These are phyloP conservation scores for Trichonephila inaurata DNA, from an alignment of 1,140 invertebrate species.

Conservation along the genomic window DNA sequence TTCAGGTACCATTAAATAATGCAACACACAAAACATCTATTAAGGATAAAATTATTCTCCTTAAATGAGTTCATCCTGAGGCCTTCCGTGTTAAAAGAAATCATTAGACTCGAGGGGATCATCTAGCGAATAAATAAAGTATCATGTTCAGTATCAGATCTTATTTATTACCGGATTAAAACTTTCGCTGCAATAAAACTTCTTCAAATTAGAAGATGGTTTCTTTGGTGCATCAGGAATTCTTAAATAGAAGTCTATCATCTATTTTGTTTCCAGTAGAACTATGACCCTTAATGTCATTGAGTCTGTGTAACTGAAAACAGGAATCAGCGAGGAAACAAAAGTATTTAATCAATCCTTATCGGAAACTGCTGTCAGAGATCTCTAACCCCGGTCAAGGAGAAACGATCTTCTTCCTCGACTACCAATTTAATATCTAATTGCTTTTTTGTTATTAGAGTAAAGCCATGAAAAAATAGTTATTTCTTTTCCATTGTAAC, in stretches of 20 bases:
- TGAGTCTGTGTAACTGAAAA: not conserved
- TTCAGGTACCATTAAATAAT: not conserved
- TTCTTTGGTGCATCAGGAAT: not conserved
- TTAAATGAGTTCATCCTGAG: not conserved
- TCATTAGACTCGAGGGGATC: not conserved
- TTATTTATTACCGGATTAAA: slow-evolving; percentile 7
- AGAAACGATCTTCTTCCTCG: not conserved
- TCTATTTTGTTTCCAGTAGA: not conserved
- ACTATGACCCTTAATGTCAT: slow-evolving; percentile 10
- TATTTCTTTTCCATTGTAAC: not conserved
- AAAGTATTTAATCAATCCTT: slow-evolving; percentile 46
- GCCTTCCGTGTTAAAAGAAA: slow-evolving; percentile 18
- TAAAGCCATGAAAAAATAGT: not conserved
- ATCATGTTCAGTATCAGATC: not conserved
- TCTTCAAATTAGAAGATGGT: not conserved
- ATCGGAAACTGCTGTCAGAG: slow-evolving; percentile 25
- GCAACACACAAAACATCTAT: not conserved
- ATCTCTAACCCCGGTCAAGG: not conserved
- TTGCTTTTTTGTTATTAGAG: not conserved
- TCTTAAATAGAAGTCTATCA: not conserved
- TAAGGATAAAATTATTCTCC: not conserved
- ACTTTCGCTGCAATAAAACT: not conserved
- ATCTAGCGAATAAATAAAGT: not conserved
- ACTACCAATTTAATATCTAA: slow-evolving; percentile 6
- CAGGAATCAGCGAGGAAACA: not conserved